Base-by-base conservation (phyloP, 1,140 invertebrate genomes). In the Drosophila nigromelanica region DNA sequence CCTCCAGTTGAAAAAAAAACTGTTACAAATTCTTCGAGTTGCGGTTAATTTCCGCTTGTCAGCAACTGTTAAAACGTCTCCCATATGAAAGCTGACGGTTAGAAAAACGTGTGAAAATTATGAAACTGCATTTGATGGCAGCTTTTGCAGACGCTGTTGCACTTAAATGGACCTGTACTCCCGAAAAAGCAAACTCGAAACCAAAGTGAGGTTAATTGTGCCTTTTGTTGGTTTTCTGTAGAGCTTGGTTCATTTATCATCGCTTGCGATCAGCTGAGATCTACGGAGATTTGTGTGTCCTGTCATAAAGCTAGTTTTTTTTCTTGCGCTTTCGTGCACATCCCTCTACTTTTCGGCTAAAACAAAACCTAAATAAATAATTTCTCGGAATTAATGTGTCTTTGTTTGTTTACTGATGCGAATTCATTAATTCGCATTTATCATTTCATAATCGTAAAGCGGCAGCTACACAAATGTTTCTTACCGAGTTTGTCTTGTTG, bases 61-160 rank as follows among this genome's bases (percentile, higher is more conserved):
- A 78, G 79, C 60, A 6, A 39, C 1, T 51, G 60, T 24, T 37
- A 54, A 63, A 67, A 70, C 47, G 50, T 48, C 47, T 81, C 59
- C 67, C 73, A 77, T 73, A 77, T 68, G 33, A 66, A 52, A 64
- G 52, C 37, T 30, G 52, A 64, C 63, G 69, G 35, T 33, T 55
- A 59, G 68, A 86, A 86, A 86, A 86, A 86, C 81, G 81, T 86
- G 81, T 86, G 81, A 86, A 86, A 78, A 87, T 86, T 81, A 86
- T 86, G 82, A 86, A 86, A 86, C 60, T 71, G 82, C 75, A 78
- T 78, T 86, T 80, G 79, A 60, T 64, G 80, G 78, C 60, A 70
- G 33, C 45, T 40, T 30, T 60, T 69, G 56, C 30, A 24, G 15
- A 33, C 35, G 40, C 60, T 45, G 30, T 55, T 55, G 14, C 55